Base-by-base conservation (phyloP, 2,888 invertebrate genomes). In the Drepana falcataria region DNA sequence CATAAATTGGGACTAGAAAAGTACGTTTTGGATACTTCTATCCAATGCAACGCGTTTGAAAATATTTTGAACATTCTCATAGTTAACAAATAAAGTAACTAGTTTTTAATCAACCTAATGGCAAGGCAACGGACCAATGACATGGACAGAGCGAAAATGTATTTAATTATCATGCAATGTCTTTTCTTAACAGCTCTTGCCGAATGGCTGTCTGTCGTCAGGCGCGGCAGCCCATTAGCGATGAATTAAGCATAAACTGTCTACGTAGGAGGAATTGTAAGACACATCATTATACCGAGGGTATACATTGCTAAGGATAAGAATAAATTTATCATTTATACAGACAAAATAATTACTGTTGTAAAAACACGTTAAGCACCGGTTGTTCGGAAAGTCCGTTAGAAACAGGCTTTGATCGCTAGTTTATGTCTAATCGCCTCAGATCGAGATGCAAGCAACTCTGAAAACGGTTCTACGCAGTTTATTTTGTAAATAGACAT, bases 141-240 rank as follows among this genome's bases (percentile, higher is more conserved):
- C 9, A 3, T 3, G 2, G 6, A 44, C 9, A 4, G 37, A 37
- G 44, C 44, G 9, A 44, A 44, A 9, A 44, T 9, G 9, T 44
- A 44, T 44, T 44, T 44, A 6, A 44, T 44, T 44, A 44, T 9
- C 44, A 44, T 44, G 9, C 44, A 44, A 44, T 44, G 44, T 44
- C 44, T 9, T 37, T 44, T 44, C 7, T 44, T 44, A 59, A 59
- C 55, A 59, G 56, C 59, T 60, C 40, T 59, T 64, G 56, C 60
- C 59, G 62, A 64, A 62, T 65, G 64, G 62, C 56, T 55, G 51
- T 9, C 56, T 55, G 51, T 9, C 6, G 6, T 44, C 51, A 59
- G 60, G 55, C 61, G 67, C 63, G 67, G 61, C 64, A 57, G 60
- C 68, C 68, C 68, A 69, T 73, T 73, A 75, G 63, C 55, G 58